Evolutionary conservation across 2,113 vertebrate species (phyloP), one percentile per base, ranked within the genome.

Genomic region (Oryzias woworae): DNA sequence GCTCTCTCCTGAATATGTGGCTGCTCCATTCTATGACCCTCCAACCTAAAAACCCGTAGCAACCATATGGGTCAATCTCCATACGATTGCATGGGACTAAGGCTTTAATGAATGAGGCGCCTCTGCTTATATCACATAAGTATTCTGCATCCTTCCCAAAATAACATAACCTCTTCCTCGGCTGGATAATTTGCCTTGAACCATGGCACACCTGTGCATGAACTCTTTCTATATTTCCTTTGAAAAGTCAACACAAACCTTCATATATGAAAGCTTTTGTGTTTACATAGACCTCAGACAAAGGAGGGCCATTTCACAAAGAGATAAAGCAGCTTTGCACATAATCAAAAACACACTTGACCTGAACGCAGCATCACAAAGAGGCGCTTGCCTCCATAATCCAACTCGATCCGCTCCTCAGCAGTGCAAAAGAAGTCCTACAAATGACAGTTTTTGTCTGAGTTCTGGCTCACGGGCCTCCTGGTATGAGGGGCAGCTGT

Each of bases 341-440:
- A 18, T 85, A 83, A 88, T 89, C 54, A 81, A 79, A 86, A 82
- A 58, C 79, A 78, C 71, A 51, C 57, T 69, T 15, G 20, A 43
- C 23, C 28, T 45, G 48, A 78, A 71, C 13, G 0, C 5, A 53
- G 23, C 62, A 56, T 68, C 75, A 83, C 77, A 58, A 66, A 82
- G 80, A 84, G 77, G 66, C 80, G 71, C 71, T 78, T 80, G 81
- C 70, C 72, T 75, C 44, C 31, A 22, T 52, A 58, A 59, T 75
- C 61, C 64, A n/a, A 13, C 65, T 31, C 69, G 53, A 86, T 75
- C 77, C 78, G 28, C 53, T 60, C 53, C 48, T 58, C 70, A 50
- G 49, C 54, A 28, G 56, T 18, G 4, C 15, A 70, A 42, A 57
- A 57, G 49, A 46, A 53, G 23, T 4, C 51, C 28, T 53, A 73